phyloP scores from a whole-genome alignment of 2,888 invertebrate species.

The Periphyllus acericola region DNA sequence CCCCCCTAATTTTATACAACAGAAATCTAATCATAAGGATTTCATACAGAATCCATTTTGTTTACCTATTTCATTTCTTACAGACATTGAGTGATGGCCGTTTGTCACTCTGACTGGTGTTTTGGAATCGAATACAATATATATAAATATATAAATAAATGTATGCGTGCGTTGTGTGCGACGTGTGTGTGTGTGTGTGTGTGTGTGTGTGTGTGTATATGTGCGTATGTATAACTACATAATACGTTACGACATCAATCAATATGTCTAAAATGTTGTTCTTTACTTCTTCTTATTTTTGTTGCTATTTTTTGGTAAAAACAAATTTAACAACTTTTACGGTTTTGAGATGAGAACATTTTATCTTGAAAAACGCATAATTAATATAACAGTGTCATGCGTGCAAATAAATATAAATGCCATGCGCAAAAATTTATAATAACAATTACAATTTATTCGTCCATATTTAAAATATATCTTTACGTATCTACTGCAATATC shows the following conservation, averaged over 20 bases:
- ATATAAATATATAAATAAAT: background rate
- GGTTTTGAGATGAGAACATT: background rate
- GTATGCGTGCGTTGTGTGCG: background rate
- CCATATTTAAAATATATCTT: too few relatives aligned
- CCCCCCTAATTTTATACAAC: conserved; percentile 25
- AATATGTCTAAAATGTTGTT: conserved; percentile 46
- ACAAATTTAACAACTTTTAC: conserved; percentile 7
- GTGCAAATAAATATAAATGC: too few relatives aligned
- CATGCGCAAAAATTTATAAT: too few relatives aligned
- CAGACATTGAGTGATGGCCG: conserved; percentile 53
- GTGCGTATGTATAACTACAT: background rate
- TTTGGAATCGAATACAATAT: conserved; percentile 11
- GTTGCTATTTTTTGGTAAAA: conserved; percentile 11
- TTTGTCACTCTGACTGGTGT: conserved; percentile 35
- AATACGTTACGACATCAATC: conserved; percentile 47
- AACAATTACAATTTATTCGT: too few relatives aligned
- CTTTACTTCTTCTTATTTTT: conserved; percentile 36
- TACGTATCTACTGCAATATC: too few relatives aligned
- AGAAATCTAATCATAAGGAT: conserved; percentile 30
- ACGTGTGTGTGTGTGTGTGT: background rate
- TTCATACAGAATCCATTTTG: conserved; percentile 38
- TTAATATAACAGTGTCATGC: too few relatives aligned
- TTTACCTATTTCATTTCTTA: conserved; percentile 19
- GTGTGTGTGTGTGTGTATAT: background rate
- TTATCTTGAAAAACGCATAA: background rate